These are phyloP conservation scores for Melanotaenia duboulayi DNA, from an alignment of 2,113 vertebrate genomes.

Conservation along the genomic window DNA sequence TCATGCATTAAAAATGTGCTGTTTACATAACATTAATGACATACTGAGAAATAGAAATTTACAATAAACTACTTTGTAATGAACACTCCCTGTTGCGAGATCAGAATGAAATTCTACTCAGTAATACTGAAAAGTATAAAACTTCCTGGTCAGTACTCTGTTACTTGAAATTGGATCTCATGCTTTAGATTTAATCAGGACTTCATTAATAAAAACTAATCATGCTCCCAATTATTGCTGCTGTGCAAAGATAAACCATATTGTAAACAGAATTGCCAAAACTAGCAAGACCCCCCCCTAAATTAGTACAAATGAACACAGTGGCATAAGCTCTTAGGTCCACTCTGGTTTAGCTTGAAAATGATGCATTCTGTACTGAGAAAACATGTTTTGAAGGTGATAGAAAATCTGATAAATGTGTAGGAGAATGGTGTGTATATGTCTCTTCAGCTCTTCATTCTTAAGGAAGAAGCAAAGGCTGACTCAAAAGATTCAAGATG, in stretches of 20 bases:
- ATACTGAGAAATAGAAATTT: background rate
- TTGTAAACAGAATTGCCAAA: too few relatives aligned
- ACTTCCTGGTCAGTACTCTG: too few relatives aligned
- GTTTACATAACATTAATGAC: background rate
- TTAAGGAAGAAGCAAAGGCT: constrained; percentile 8
- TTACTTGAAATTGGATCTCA: too few relatives aligned
- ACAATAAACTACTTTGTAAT: too few relatives aligned
- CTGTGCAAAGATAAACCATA: too few relatives aligned
- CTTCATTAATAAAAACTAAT: too few relatives aligned
- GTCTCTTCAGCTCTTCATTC: constrained; percentile 17
- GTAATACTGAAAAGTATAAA: too few relatives aligned
- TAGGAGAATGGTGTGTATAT: background rate
- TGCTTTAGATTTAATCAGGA: too few relatives aligned
- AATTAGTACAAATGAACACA: background rate
- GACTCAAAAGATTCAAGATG: constrained; percentile 35
- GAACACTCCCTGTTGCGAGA: too few relatives aligned
- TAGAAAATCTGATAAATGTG: constrained; percentile 12
- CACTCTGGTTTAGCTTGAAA: background rate
- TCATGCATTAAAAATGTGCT: background rate
- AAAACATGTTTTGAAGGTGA: constrained; percentile 6
- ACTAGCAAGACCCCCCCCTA: background rate
- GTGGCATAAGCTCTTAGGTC: background rate
- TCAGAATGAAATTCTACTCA: too few relatives aligned
- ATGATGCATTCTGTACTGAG: background rate
- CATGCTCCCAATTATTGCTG: too few relatives aligned